Percentiles rank a stretch among this genome's conserved stretches.
Evolutionary conservation across 2,888 invertebrate genomes (phyloP).

Genomic region (Fabriciana adippe): DNA sequence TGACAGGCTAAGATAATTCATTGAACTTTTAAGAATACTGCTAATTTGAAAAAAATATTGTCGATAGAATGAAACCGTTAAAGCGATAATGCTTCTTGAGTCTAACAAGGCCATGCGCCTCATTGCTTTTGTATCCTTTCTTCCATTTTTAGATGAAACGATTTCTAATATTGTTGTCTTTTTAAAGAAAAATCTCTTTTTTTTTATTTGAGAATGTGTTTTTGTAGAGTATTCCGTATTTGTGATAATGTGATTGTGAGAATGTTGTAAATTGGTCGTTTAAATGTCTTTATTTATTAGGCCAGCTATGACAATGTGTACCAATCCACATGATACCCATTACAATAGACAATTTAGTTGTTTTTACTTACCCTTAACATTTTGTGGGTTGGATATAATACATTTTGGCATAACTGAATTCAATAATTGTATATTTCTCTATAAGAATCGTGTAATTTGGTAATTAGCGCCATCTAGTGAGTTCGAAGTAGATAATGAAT

Average conservation of each 20-base stretch:
- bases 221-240: conserved; percentile 17
- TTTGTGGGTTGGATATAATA: background rate
- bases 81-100: conserved; percentile 22
- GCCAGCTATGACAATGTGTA: conserved; percentile 3
- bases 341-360: background rate
- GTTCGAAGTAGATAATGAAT: conserved; percentile 37
- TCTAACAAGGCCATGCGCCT: conserved; percentile 20
- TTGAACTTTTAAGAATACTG: conserved; percentile 14
- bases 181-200: background rate
- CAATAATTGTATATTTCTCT: background rate
- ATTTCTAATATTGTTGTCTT: background rate
- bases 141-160: conserved; percentile 20
- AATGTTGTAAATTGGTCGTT: conserved; percentile 16
- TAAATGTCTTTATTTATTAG: conserved; percentile 6
- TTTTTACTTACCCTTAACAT: background rate
- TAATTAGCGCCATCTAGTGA: conserved; percentile 20
- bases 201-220: background rate
- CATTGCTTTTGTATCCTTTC: conserved; percentile 27
- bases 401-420: background rate
- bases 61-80: conserved; percentile 15
- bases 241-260: conserved; percentile 33
- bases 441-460: conserved; percentile 4
- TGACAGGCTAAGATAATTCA: conserved; percentile 5
- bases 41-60: conserved; percentile 21
- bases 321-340: conserved; percentile 6